Evolutionary conservation across 2,113 vertebrate species (phyloP), one percentile per base, ranked within the genome.

Genomic region (Osmerus eperlanus): DNA sequence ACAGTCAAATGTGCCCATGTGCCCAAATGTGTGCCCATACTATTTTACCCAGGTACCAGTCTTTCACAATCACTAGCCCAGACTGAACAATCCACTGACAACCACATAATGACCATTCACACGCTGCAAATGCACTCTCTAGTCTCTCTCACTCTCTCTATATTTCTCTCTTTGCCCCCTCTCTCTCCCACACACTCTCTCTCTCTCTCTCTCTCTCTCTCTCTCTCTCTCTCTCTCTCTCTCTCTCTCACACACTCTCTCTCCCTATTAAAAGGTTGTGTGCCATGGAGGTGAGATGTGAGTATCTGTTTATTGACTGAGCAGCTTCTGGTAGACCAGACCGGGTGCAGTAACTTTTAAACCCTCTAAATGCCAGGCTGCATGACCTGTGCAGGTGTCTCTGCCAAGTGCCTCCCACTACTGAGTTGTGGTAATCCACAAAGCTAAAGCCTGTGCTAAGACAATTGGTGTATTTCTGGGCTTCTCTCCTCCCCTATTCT

Each of bases 21-120:
- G 16, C 23, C 15, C 61, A 32, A 21, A 63, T 29, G 25, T 32
- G 29, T 14, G 61, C 61, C 28, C 61, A 23, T 64, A 14, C 61
- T 64, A 15, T 92, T 93, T 94, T 94, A 76, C 53, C 66, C 28
- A 3, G 36, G 63, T 71, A 62, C 64, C 62, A 72, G 71, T 71
- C 73, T 59, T 36, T 29, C 19, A 54, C 64, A 36, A 55, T 78
- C 69, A 70, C 55, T 41, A 54, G 71, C 58, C 71, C 73, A 67
- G 77, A 71, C 58, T 25, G 60, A 23, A 36, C 70, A 36, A 41
- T 72, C 29, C 23, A 19, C 72, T 82, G 68, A 61, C 70, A 76
- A 74, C 72, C 59, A 70, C 63, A 72, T 25, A 73, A 63, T 65
- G 78, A 75, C 75, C 65, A 29, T 29, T 78, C 79, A 69, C 76